Evolutionary conservation across 2,888 invertebrate genomes (phyloP), one percentile per base, ranked within the genome.

Genomic region (Melangyna quadrimaculata): DNA sequence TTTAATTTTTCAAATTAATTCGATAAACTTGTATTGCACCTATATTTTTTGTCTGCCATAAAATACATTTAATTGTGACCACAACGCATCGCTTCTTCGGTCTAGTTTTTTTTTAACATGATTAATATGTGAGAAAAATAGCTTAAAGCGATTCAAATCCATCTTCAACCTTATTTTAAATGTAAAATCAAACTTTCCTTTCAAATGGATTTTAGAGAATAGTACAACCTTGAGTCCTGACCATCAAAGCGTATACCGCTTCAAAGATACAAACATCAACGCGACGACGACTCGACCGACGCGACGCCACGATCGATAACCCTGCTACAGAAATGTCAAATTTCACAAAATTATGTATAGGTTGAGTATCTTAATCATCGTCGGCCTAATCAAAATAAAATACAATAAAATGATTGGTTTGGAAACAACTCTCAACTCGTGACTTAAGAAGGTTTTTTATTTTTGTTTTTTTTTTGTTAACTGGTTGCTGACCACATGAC

Each of bases 401-500:
- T 7, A 35, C 8, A 7, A 48, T 12, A 24, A 32, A 29, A 55
- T 10, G 4, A 55, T 37, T 35, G 27, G 17, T 69, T 69, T 37
- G 53, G 57, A 59, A 69, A 69, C 59, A 57, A 27, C 27, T n/a
- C 17, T 37, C 35, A 51, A 53, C 70, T 53, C 77, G 77, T 78
- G 77, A 78, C 61, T 78, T 19, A 12, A 10, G 40, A 35, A 35
- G 17, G 45, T 59, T 61, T 59, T 32, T 29, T 19, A 2, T 10
- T 32, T 32, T 55, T 57, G 1, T 10, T 32, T 32, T 55, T 57
- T 71, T 32, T 29, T 48, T 72, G 70, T 63, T 61, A 53, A 51
- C 70, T 59, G 22, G 51, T 78, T 61, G 22, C 61, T 63, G 32
- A 53, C 22, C 77, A 70, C 61, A 70, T 78, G 70, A 29, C 77